Evolutionary conservation across 1,140 invertebrate species (phyloP), one percentile per base, ranked within the genome.

Genomic region (Leucophenga varia): DNA sequence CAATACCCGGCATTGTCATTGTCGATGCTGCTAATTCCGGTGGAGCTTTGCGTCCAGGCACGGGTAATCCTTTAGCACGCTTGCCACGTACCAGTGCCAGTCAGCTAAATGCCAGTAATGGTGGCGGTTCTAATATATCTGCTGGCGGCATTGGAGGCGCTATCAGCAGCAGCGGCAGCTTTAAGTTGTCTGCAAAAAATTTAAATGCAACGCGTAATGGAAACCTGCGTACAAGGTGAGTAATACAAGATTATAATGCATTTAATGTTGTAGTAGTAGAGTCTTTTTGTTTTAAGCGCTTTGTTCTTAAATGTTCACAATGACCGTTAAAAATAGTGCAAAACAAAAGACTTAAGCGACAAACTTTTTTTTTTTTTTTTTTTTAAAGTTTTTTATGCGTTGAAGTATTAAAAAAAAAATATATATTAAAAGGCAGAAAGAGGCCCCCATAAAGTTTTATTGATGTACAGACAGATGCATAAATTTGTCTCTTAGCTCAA

Each of bases 291-390:
- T n/a, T n/a, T n/a, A n/a, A n/a, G n/a, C n/a, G n/a, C n/a, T n/a
- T n/a, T n/a, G n/a, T n/a, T n/a, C n/a, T n/a, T n/a, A n/a, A n/a
- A n/a, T n/a, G n/a, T n/a, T n/a, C n/a, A n/a, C n/a, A n/a, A n/a
- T n/a, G n/a, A n/a, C n/a, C n/a, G n/a, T n/a, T n/a, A n/a, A n/a
- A n/a, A n/a, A n/a, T n/a, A n/a, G n/a, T n/a, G n/a, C n/a, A n/a
- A 52, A 54, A 51, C 50, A 52, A 64, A 64, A 59, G 64, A 68
- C 60, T 68, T 54, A 48, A 45, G 54, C 58, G 58, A 59, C 60
- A 59, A 69, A 61, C 64, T 61, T 41, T 42, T 52, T 48, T 7
- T 14, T 30, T 1, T 1, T 16, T 31, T 7, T 38, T n/a, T n/a
- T n/a, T n/a, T n/a, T n/a, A n/a, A n/a, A n/a, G n/a, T n/a, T n/a